A percentile compares a stretch with the other conserved stretches of the same genome.
These are phyloP conservation scores for Anoplolepis gracilipes DNA, from an alignment of 1,140 invertebrate genomes.

Conservation along the genomic window DNA sequence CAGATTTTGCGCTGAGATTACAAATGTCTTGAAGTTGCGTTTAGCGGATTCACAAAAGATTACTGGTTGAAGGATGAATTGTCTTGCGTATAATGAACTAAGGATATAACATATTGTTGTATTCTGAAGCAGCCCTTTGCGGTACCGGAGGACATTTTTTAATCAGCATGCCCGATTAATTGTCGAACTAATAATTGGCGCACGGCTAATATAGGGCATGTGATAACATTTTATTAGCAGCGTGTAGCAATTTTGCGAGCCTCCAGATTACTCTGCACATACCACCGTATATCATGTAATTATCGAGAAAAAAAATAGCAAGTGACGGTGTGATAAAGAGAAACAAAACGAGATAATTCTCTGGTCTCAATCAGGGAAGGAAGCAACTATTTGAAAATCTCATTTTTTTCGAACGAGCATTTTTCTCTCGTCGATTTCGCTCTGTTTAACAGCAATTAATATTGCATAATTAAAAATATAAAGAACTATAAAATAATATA, in stretches of 20 bases:
- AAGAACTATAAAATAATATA: too few species aligned
- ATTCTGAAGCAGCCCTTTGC: constrained; percentile 61
- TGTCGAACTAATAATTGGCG: constrained; percentile 42
- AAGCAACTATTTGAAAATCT: background rate
- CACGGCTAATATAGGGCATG: constrained; percentile 39
- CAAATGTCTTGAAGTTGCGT: background rate
- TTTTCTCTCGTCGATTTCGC: background rate
- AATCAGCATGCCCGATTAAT: constrained; percentile 52
- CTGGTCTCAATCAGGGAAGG: constrained; percentile 36
- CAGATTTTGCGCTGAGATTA: background rate
- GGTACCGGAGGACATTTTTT: constrained; percentile 56
- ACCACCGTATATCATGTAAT: constrained; percentile 68
- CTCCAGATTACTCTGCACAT: constrained; percentile 73
- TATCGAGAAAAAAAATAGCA: constrained; percentile 64
- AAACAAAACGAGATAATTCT: constrained; percentile 47
- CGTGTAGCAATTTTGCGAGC: constrained; percentile 72
- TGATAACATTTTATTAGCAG: constrained; percentile 65
- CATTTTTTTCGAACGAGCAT: background rate
- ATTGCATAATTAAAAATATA: background rate
- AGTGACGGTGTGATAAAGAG: constrained; percentile 54
- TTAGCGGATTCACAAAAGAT: background rate
- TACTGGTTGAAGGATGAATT: constrained; percentile 45
- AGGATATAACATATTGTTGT: constrained; percentile 63
- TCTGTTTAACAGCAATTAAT: background rate
- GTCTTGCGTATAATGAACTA: constrained; percentile 40